Percentiles rank a stretch among this genome's conserved stretches.
phyloP scores from a whole-genome alignment of 1,140 invertebrate species.

The Mercenaria mercenaria region DNA sequence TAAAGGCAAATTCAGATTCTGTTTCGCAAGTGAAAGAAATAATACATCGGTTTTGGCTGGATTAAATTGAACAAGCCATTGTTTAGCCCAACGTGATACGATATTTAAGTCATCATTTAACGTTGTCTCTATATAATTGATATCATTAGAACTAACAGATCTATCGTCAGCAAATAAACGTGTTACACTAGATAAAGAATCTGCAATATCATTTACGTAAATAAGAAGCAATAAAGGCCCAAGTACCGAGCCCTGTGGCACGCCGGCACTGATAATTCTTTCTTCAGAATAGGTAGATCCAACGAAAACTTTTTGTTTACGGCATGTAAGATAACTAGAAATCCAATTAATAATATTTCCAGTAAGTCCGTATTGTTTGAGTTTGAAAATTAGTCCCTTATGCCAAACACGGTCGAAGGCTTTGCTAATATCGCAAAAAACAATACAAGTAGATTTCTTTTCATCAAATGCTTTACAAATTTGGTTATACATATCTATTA shows the following conservation, averaged over 20 bases:
- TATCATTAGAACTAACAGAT: neutral
- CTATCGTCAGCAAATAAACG: conserved; percentile 30
- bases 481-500: too few relatives aligned
- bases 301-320: neutral
- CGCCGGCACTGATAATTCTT: neutral
- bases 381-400: conserved; percentile 8
- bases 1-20: neutral
- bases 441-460: conserved; percentile 40
- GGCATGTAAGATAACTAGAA: neutral
- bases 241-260: neutral
- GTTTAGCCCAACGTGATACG: neutral
- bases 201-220: conserved; percentile 17
- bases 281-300: neutral
- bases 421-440: conserved; percentile 39
- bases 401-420: conserved; percentile 39
- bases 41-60: conserved; percentile 41
- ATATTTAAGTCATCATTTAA: conserved; percentile 10
- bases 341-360: neutral
- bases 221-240: neutral
- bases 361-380: neutral
- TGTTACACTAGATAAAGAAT: neutral
- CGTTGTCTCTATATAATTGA: neutral
- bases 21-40: neutral
- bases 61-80: conserved; percentile 27
- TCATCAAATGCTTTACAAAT: too few relatives aligned